phyloP scores from a whole-genome alignment of 2,797 vertebrate genomes.

The Catharus ustulatus region DNA sequence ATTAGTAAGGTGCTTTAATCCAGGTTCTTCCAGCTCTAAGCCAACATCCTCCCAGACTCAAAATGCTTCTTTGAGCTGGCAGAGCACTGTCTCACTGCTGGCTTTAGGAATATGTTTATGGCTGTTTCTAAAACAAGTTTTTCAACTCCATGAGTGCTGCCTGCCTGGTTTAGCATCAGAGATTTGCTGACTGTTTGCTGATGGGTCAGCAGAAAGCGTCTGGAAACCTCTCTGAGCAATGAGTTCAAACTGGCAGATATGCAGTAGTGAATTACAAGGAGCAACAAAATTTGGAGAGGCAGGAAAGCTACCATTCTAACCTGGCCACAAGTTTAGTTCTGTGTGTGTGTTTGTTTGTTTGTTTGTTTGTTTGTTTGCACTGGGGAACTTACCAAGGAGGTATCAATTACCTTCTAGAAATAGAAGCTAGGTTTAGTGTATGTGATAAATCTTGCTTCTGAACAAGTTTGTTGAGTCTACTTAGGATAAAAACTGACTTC shows the following conservation, averaged over 20 bases:
- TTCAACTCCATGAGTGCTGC: background rate
- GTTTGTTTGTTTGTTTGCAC: background rate
- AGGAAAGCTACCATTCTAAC: background rate
- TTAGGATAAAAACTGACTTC: background rate
- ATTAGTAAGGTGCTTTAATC: background rate
- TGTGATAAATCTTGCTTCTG: background rate
- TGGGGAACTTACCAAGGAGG: background rate
- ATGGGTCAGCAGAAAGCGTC: background rate
- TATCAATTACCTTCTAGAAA: background rate
- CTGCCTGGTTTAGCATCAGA: background rate
- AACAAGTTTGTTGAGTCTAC: background rate
- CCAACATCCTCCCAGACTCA: background rate
- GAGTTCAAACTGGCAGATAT: background rate
- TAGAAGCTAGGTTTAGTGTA: background rate
- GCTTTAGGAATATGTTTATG: background rate
- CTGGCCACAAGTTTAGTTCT: background rate
- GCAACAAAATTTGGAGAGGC: background rate
- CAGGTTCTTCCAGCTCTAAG: background rate
- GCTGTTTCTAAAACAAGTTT: background rate
- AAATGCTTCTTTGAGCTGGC: background rate
- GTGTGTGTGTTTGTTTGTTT: background rate
- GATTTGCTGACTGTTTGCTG: background rate
- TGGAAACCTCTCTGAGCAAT: background rate
- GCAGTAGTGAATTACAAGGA: background rate
- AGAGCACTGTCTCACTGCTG: background rate